phyloP scores from a whole-genome alignment of 1,140 invertebrate species.

The Caligus rogercresseyi region DNA sequence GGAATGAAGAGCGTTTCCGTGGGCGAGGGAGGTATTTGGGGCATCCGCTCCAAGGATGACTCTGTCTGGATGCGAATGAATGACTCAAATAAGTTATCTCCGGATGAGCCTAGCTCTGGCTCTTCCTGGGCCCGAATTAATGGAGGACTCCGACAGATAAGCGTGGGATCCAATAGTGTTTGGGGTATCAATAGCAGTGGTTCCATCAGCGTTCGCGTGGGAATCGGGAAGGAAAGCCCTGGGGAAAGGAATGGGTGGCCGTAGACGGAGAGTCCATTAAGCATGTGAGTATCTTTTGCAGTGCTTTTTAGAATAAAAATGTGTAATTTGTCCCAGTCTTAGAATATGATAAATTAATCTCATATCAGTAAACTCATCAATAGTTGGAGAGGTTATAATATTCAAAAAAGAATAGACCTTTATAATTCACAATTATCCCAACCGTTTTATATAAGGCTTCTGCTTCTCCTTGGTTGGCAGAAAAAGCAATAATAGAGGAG shows the following conservation, averaged over 20 bases:
- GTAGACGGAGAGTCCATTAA: slow-evolving; percentile 23
- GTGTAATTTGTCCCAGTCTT: no score
- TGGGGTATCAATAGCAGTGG: slow-evolving; percentile 2
- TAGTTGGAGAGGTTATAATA: no score
- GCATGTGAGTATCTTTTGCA: slow-evolving; percentile 4
- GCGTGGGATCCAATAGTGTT: not conserved
- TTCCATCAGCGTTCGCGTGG: not conserved
- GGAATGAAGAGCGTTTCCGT: slow-evolving; percentile 1
- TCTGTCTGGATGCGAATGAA: slow-evolving; percentile 15
- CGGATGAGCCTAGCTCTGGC: not conserved
- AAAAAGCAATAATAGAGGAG: no score
- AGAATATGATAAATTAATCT: no score
- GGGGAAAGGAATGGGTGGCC: slow-evolving; percentile 6
- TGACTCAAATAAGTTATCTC: slow-evolving; percentile 10
- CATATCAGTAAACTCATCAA: no score
- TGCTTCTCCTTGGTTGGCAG: no score
- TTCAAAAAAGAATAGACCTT: no score
- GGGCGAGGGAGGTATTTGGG: slow-evolving; percentile 4
- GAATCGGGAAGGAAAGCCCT: not conserved
- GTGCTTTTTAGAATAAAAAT: no score
- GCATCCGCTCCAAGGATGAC: slow-evolving; percentile 7
- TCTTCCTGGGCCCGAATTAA: not conserved
- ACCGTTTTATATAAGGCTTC: no score
- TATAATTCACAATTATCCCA: no score
- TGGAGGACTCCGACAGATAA: not conserved